A percentile compares a stretch with the other conserved stretches of the same genome.
Evolutionary conservation across 2,113 vertebrate genomes (phyloP).

Genomic region (Australoheros scitulus): DNA sequence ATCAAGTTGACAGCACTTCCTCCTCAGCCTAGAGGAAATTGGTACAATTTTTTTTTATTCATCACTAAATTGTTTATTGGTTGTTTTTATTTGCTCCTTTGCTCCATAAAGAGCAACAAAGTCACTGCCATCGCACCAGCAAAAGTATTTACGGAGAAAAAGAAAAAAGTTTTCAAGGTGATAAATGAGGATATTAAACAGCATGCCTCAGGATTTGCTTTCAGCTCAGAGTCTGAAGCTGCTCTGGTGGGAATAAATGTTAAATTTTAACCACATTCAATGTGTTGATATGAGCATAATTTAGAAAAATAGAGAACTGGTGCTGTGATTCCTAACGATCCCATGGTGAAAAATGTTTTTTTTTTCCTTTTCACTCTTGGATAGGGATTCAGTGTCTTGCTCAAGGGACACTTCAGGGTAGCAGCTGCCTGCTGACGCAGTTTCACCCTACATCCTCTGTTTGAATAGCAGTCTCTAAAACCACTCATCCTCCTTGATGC

Average conservation of each 20-base stretch:
- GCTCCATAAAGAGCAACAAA: not conserved
- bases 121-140: not conserved
- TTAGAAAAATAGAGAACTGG: not conserved
- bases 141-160: not conserved
- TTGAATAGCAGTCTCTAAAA: conserved; percentile 28
- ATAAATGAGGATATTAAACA: not conserved
- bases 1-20: conserved; percentile 44
- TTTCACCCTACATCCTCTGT: conserved; percentile 20
- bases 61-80: not conserved
- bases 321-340: not conserved
- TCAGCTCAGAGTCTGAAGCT: not conserved
- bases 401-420: conserved; percentile 28
- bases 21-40: conserved; percentile 37
- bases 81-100: conserved; percentile 3
- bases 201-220: not conserved
- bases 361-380: not conserved
- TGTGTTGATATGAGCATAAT: not conserved
- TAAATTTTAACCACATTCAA: not conserved
- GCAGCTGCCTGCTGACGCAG: conserved; percentile 15
- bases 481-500: conserved; percentile 35
- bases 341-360: not conserved
- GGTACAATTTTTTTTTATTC: not conserved
- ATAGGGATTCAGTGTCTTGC: not conserved
- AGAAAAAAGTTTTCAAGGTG: not conserved
- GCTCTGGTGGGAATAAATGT: not conserved